Percentiles rank a stretch among this genome's conserved stretches.
Evolutionary conservation across 1,140 invertebrate species (phyloP).

Genomic region (Mamestra configurata): DNA sequence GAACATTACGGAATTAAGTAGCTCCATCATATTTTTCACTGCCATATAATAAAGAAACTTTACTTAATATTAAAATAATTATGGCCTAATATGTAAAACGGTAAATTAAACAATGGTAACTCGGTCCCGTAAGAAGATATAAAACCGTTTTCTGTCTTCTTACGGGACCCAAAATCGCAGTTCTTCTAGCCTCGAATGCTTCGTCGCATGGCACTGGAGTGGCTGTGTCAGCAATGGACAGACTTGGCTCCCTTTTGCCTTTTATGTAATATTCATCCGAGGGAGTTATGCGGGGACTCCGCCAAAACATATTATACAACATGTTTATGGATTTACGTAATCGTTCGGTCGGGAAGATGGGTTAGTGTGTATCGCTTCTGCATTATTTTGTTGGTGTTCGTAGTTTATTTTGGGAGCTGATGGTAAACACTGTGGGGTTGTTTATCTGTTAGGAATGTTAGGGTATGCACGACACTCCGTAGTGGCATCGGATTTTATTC

Average conservation of each 20-base stretch:
- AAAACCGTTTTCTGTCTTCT: background rate
- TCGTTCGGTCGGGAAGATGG: constrained; percentile 17
- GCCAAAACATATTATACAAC: constrained; percentile 66
- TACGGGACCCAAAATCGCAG: constrained; percentile 5
- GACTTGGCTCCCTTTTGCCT: constrained; percentile 64
- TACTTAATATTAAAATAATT: no score
- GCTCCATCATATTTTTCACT: no score
- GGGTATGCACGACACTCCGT: no score
- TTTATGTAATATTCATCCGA: constrained; percentile 69
- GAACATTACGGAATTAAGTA: no score
- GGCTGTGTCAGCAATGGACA: constrained; percentile 66
- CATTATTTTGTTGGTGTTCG: constrained; percentile 23
- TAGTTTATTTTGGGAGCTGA: background rate
- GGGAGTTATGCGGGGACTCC: constrained; percentile 61
- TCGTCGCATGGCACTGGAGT: constrained; percentile 57
- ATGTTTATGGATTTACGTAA: constrained; percentile 64
- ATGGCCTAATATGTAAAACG: no score
- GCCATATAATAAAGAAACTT: no score
- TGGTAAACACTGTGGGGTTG: no score
- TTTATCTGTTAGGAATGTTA: no score
- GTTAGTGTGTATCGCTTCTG: constrained; percentile 32
- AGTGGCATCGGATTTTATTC: no score
- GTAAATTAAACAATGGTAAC: no score
- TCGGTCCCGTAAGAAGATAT: no score
- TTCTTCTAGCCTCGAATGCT: constrained; percentile 44